Evolutionary conservation across 2,797 vertebrate genomes (phyloP).

Genomic region (Ctenochaetus hawaiiensis): DNA sequence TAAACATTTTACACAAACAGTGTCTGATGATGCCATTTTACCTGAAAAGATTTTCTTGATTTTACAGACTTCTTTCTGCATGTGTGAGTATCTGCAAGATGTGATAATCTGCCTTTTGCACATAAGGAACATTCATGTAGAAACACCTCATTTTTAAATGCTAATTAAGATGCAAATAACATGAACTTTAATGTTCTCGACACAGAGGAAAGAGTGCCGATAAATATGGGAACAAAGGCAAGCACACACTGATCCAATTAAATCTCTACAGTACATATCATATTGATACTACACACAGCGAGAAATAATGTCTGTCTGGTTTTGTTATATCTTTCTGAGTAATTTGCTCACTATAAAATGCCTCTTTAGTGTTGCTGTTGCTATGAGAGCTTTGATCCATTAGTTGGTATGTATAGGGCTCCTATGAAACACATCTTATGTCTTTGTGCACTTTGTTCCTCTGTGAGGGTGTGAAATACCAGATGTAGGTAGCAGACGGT

Average conservation of each 20-base stretch:
- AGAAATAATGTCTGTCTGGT: neutral
- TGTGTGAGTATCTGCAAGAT: neutral
- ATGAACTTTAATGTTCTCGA: neutral
- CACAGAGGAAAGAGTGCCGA: neutral
- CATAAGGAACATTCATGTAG: neutral
- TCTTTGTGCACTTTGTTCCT: neutral
- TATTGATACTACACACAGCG: neutral
- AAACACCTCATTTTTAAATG: neutral
- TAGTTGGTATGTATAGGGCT: neutral
- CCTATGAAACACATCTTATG: neutral
- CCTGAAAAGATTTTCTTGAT: neutral
- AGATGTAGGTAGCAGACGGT: slow-evolving; percentile 9
- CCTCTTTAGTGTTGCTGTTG: neutral
- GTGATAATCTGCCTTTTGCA: neutral
- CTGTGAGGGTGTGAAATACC: neutral
- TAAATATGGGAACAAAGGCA: neutral
- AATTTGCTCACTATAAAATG: neutral
- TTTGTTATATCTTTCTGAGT: neutral
- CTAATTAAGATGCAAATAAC: slow-evolving; percentile 6
- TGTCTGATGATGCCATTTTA: neutral
- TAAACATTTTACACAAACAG: neutral
- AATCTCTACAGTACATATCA: neutral
- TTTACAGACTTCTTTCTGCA: neutral
- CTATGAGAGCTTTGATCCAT: slow-evolving; percentile 12
- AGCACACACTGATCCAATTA: neutral